phyloP scores from a whole-genome alignment of 1,140 invertebrate species.

The Arctopsyche grandis region DNA sequence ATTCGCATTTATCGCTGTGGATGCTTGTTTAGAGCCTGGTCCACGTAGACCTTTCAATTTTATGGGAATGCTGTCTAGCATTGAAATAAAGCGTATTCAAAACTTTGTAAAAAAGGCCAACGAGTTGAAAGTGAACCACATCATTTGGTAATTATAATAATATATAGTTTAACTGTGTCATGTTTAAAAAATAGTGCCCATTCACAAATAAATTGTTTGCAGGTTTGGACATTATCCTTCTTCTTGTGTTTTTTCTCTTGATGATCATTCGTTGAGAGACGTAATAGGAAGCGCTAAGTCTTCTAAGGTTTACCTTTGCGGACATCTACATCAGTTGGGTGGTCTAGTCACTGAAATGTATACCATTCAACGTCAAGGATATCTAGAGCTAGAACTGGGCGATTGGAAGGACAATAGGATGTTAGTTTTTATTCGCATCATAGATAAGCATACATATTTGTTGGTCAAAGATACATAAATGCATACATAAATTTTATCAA shows the following conservation, averaged over 20 bases:
- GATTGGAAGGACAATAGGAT: constrained; percentile 95
- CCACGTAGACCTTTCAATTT: constrained; percentile 92
- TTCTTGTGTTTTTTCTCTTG: constrained; percentile 80
- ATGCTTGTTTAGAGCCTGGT: constrained; percentile 89
- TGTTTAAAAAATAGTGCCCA: not conserved
- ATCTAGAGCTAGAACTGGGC: constrained; percentile 88
- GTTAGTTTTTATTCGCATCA: constrained; percentile 65
- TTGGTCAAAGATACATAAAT: not conserved
- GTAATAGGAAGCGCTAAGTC: constrained; percentile 67
- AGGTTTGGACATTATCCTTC: constrained; percentile 95
- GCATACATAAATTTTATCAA: not conserved
- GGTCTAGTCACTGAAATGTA: constrained; percentile 88
- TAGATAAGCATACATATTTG: not conserved
- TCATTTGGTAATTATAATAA: constrained; percentile 65
- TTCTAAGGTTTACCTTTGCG: constrained; percentile 81
- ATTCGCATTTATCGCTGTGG: constrained; percentile 86
- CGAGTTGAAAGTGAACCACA: constrained; percentile 67
- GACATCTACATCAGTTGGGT: constrained; percentile 88
- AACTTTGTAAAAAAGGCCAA: constrained; percentile 65
- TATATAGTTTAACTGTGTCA: not conserved
- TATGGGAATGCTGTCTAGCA: constrained; percentile 77
- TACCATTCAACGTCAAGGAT: constrained; percentile 83
- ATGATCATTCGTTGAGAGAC: constrained; percentile 63
- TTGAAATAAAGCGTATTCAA: constrained; percentile 69
- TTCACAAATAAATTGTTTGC: not conserved